Conservation (phyloP, 2,888 invertebrate species). For the Melanchra persicariae region DNA sequence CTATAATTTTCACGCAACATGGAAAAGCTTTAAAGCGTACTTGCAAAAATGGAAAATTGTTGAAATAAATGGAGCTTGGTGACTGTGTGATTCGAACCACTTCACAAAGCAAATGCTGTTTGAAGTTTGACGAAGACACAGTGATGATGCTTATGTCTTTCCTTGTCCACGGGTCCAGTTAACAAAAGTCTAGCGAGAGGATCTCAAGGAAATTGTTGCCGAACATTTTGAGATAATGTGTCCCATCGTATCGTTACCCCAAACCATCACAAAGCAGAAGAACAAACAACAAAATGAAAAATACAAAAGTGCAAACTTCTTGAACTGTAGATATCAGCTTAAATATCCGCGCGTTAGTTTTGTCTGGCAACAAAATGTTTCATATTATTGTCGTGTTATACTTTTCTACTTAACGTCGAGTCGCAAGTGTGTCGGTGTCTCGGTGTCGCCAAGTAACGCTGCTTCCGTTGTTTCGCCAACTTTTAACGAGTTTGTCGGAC, state of each 20-base stretch:
- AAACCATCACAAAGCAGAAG: constrained; percentile 16
- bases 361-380: constrained; percentile 83
- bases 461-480: constrained; percentile 88
- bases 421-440: constrained; percentile 88
- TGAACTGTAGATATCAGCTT: constrained; percentile 75
- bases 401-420: constrained; percentile 88
- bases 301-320: constrained; percentile 67
- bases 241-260: constrained; percentile 22
- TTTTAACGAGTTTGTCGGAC: constrained; percentile 91
- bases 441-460: constrained; percentile 77
- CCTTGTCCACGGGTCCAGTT: background rate
- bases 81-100: background rate
- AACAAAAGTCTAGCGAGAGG: background rate
- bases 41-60: background rate
- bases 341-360: constrained; percentile 79
- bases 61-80: background rate
- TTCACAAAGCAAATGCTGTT: background rate
- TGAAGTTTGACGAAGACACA: background rate
- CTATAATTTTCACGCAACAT: background rate
- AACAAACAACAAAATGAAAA: constrained; percentile 65
- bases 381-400: constrained; percentile 87
- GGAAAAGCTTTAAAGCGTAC: background rate
- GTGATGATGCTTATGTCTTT: too few species aligned
- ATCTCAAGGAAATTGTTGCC: background rate
- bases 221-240: constrained; percentile 12